These are phyloP conservation scores for Melanogrammus aeglefinus DNA, from an alignment of 2,797 vertebrate genomes.

Conservation along the genomic window DNA sequence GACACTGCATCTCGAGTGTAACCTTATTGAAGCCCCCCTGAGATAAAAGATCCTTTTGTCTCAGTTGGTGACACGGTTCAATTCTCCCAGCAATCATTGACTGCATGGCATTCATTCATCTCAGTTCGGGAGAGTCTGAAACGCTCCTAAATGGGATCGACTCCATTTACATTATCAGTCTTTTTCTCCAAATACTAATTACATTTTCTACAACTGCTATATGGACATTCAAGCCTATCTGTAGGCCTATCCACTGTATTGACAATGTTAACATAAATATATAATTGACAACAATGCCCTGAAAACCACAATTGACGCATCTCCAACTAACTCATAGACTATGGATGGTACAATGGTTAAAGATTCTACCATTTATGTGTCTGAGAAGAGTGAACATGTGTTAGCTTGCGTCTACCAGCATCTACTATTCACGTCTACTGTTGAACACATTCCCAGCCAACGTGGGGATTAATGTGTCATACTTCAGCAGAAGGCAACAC, in stretches of 20 bases:
- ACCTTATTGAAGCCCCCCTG: conserved; percentile 33
- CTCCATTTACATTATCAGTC: neutral
- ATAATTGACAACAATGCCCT: neutral
- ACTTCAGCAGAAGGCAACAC: too few relatives aligned
- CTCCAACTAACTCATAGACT: neutral
- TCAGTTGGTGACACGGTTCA: conserved; percentile 23
- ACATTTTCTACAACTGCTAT: neutral
- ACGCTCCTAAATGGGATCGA: conserved; percentile 16
- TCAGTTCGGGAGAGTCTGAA: conserved; percentile 30
- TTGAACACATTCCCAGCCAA: neutral
- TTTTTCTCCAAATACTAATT: neutral
- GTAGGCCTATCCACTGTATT: neutral
- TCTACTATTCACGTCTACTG: neutral
- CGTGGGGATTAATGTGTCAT: neutral
- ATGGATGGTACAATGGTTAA: neutral
- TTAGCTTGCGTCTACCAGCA: neutral
- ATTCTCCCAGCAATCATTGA: conserved; percentile 8
- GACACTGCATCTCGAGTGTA: conserved; percentile 17
- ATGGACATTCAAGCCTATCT: neutral
- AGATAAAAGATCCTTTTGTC: conserved; percentile 38
- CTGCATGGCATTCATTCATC: conserved; percentile 24
- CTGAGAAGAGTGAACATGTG: neutral
- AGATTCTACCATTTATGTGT: neutral
- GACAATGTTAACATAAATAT: neutral
- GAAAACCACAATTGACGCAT: neutral